Evolutionary conservation across 1,140 invertebrate species (phyloP).

Genomic region (Nixonia krombeini): DNA sequence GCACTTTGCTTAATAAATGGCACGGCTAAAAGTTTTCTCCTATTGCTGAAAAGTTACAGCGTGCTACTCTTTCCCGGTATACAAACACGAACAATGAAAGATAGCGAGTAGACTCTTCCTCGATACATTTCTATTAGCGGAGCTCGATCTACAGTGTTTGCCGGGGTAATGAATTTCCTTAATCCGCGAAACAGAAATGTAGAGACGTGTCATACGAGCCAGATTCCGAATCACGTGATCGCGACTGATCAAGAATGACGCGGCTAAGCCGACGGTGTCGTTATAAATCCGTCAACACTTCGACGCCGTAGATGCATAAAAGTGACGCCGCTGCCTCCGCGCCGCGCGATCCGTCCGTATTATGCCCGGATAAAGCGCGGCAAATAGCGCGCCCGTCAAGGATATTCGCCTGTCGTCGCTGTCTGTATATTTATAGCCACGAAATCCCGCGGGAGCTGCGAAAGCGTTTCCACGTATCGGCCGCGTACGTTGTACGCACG

Average conservation of each 20-base stretch:
- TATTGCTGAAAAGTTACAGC: too few relatives aligned
- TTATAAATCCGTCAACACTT: conserved; percentile 36
- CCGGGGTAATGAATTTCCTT: too few relatives aligned
- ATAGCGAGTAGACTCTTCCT: too few relatives aligned
- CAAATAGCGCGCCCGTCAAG: conserved; percentile 37
- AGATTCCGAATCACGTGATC: too few relatives aligned
- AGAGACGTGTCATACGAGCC: too few relatives aligned
- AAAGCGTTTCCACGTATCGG: conserved; percentile 37
- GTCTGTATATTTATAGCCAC: conserved; percentile 35
- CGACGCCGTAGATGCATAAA: conserved; percentile 49
- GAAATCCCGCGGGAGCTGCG: conserved; percentile 37
- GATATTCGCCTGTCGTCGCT: conserved; percentile 44
- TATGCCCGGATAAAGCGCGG: conserved; percentile 23
- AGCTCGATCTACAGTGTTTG: too few relatives aligned
- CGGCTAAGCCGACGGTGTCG: conserved; percentile 20
- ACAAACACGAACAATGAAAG: too few relatives aligned
- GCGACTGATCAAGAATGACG: conserved; percentile 49
- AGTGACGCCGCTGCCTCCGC: conserved; percentile 35
- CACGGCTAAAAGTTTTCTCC: too few relatives aligned
- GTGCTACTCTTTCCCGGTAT: too few relatives aligned
- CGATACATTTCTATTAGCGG: too few relatives aligned
- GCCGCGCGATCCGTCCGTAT: conserved; percentile 34
- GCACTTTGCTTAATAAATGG: too few relatives aligned
- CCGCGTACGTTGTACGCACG: conserved; percentile 10
- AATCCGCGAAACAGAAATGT: too few relatives aligned